Base-by-base conservation (phyloP, 2,888 invertebrate species). In the Andrena flavipes region DNA sequence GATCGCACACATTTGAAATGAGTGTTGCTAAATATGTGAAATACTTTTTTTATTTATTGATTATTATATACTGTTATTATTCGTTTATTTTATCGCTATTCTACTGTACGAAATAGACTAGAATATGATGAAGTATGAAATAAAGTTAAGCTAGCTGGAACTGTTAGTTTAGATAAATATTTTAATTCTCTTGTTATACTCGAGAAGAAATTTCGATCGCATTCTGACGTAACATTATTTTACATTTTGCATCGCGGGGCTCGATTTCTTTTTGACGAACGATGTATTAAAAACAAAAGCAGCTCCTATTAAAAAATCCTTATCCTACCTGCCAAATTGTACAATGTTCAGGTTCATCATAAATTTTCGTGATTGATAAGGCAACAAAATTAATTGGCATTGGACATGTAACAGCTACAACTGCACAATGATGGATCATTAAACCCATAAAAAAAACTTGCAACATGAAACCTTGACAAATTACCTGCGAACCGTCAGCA, bases 271-370 rank as follows among this genome's bases (percentile, higher is more conserved):
- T 26, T 29, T 48, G 75, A 76, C 30, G 72, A 5, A 72, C 75
- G 48, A 13, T 48, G 29, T 26, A 23, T 13, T 49, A 35, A 76
- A 87, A 89, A 89, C 86, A 88, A 88, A 87, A 78, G 79, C 80
- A 68, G 4, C 29, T 56, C 20, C 20, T 59, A n/a, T 63, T 48
- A 60, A 23, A 35, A 63, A 48, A 13, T 71, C 65, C 42, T 77
- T 80, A 74, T 74, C 29, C 56, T 77, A 79, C 78, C 75, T 81
- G 80, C 48, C 74, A 84, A 85, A 79, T 71, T 16, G 23, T 23
- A 69, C 64, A 73, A 72, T 48, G 2, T 87, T 54, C 68, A 67
- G 87, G 65, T 67, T 69, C 29, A n/a, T 71, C 23, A 70, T 48
- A 85, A 88, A 88, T 88, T 88, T 26, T 67, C 23, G 83, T 73